Conservation (phyloP, 2,888 invertebrate species). For the Enchytraeus crypticus region DNA sequence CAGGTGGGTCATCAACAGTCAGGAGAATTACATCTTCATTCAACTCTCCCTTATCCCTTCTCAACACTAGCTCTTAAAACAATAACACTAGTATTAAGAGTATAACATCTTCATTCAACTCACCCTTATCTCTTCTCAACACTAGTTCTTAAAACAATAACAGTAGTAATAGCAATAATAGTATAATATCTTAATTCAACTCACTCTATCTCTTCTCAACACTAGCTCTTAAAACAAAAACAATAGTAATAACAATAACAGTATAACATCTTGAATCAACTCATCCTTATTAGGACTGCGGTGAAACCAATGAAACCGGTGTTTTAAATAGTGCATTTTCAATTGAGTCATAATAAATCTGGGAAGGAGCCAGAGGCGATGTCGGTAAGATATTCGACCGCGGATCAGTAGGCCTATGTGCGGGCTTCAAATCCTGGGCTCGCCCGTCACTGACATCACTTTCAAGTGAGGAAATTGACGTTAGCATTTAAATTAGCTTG, state of each 20-base stretch:
- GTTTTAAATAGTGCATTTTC: neutral
- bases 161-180: constrained; percentile 29
- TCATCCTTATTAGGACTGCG: constrained; percentile 32
- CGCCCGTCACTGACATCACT: too few relatives aligned
- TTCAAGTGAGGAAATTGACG: too few relatives aligned
- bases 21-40: constrained; percentile 38
- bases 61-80: constrained; percentile 39
- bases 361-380: too few relatives aligned
- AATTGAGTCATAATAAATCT: too few relatives aligned
- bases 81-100: constrained; percentile 29
- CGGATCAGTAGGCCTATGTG: too few relatives aligned
- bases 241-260: constrained; percentile 28
- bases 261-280: constrained; percentile 36
- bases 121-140: constrained; percentile 38
- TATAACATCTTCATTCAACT: constrained; percentile 37
- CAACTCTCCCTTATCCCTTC: constrained; percentile 41
- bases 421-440: too few relatives aligned
- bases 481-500: too few relatives aligned
- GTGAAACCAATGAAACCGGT: neutral
- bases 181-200: constrained; percentile 36
- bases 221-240: constrained; percentile 38
- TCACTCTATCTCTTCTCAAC: constrained; percentile 37
- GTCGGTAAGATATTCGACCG: too few relatives aligned
- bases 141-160: constrained; percentile 38
- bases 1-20: constrained; percentile 51